Percentiles rank a stretch among this genome's conserved stretches.
Evolutionary conservation across 1,140 invertebrate species (phyloP).

Genomic region (Rhyacophila brunnea): DNA sequence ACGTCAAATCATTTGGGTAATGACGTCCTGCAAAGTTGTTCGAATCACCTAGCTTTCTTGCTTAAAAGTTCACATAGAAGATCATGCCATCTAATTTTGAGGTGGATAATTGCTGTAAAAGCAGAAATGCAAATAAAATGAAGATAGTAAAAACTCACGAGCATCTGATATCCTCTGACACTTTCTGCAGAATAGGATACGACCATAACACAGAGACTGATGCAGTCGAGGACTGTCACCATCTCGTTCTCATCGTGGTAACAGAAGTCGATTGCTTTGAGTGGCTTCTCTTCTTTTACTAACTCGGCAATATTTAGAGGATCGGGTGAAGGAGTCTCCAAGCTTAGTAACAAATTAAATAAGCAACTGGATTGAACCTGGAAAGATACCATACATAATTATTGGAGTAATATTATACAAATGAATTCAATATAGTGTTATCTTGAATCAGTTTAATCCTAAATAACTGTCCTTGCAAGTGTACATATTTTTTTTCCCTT

Average conservation of each 20-base stretch:
- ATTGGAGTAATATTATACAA: too few species aligned
- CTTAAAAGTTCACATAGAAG: too few species aligned
- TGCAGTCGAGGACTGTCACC: conserved; percentile 90
- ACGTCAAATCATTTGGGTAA: too few species aligned
- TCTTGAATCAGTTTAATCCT: too few species aligned
- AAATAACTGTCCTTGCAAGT: too few species aligned
- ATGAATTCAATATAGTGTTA: too few species aligned
- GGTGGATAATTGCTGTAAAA: conserved; percentile 5
- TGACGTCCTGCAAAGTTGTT: too few species aligned
- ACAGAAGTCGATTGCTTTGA: conserved; percentile 96
- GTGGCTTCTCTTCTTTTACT: conserved; percentile 93
- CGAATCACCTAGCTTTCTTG: too few species aligned
- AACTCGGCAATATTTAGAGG: conserved; percentile 93
- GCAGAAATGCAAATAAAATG: not conserved
- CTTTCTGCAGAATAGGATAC: conserved; percentile 97
- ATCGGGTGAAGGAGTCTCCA: conserved; percentile 92
- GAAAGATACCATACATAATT: conserved; percentile 7
- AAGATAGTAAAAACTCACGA: conserved; percentile 62
- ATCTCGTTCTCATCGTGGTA: conserved; percentile 95
- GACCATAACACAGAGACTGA: conserved; percentile 95
- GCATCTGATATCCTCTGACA: conserved; percentile 94
- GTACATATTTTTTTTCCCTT: too few species aligned
- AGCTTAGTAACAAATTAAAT: conserved; percentile 86
- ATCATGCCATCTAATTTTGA: too few species aligned
- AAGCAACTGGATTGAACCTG: conserved; percentile 87